A percentile compares a stretch with the other conserved stretches of the same genome.
Evolutionary conservation across 2,113 vertebrate genomes (phyloP).

Genomic region (Daphoenositta chrysoptera): DNA sequence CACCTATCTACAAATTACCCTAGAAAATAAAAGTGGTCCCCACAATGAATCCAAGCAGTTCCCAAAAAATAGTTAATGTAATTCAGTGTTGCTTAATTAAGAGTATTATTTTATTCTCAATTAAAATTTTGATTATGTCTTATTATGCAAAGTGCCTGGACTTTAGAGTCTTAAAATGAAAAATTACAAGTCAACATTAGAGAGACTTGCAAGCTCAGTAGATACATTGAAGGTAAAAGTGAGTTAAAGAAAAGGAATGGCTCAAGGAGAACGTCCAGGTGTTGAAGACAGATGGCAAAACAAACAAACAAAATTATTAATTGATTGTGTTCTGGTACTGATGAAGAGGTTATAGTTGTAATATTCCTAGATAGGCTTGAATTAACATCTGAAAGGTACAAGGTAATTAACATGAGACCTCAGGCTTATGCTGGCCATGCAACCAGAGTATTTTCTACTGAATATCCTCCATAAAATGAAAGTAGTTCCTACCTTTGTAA

Average conservation of each 20-base stretch:
- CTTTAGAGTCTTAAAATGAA: not conserved
- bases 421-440: not conserved
- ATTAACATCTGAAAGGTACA: not conserved
- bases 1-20: not conserved
- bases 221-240: not conserved
- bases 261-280: not conserved
- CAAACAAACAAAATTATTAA: not conserved
- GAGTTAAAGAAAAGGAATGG: not conserved
- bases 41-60: not conserved
- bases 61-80: not conserved
- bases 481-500: not conserved
- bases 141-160: not conserved
- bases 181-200: not conserved
- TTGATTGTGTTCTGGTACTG: not conserved
- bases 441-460: not conserved
- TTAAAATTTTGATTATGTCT: not conserved
- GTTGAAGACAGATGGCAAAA: not conserved
- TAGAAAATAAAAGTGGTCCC: not conserved
- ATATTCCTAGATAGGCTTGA: not conserved
- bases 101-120: not conserved
- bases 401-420: not conserved
- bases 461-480: not conserved
- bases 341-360: not conserved
- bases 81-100: not conserved
- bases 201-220: accelerated